phyloP scores from a whole-genome alignment of 1,140 invertebrate species.

The Conus betulinus region DNA sequence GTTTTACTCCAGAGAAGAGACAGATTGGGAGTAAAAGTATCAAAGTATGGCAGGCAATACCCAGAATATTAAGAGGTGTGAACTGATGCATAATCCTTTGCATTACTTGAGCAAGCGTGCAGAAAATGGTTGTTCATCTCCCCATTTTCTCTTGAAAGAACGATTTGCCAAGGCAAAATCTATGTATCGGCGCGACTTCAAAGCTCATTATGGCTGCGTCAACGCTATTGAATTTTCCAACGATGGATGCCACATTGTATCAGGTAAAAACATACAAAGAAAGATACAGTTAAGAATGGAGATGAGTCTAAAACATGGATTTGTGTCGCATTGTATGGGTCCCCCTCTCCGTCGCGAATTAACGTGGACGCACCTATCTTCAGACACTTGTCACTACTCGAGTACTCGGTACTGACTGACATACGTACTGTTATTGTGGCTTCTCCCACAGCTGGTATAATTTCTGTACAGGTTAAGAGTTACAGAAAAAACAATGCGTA shows the following conservation, averaged over 20 bases:
- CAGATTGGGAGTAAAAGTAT: background rate
- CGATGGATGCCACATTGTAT: constrained; percentile 86
- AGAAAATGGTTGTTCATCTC: constrained; percentile 25
- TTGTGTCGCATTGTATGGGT: no score
- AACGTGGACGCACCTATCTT: no score
- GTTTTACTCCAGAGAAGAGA: background rate
- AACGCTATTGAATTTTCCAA: constrained; percentile 97
- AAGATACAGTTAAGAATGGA: no score
- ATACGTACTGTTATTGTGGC: no score
- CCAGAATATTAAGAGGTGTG: background rate
- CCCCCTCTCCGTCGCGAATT: no score
- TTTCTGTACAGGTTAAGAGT: no score
- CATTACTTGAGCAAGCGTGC: constrained; percentile 4
- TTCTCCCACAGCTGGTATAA: no score
- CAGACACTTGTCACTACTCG: no score
- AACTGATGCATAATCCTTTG: constrained; percentile 1
- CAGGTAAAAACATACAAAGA: constrained; percentile 80
- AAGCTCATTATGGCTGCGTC: constrained; percentile 95
- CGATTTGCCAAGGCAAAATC: constrained; percentile 75
- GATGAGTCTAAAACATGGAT: no score
- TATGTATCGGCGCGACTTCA: constrained; percentile 89
- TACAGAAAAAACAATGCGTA: no score
- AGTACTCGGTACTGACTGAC: no score
- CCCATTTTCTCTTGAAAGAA: constrained; percentile 58
- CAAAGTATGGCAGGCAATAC: background rate